Percentiles rank a stretch among this genome's conserved stretches.
Conservation (phyloP, 2,797 vertebrate species). For the Sciaenops ocellatus region DNA sequence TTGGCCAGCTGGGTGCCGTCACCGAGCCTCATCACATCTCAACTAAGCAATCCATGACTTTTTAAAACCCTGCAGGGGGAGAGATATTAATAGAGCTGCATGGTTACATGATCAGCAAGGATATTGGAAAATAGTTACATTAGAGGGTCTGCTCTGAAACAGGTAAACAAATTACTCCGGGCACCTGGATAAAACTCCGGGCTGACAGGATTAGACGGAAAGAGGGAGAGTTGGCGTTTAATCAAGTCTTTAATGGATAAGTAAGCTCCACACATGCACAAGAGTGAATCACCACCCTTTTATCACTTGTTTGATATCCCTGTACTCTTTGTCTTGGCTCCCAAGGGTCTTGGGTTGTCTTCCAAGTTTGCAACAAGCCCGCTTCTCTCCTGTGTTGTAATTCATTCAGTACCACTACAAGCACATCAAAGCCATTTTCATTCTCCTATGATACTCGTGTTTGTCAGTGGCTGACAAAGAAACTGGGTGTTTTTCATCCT, state of each 20-base stretch:
- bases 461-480: conserved; percentile 57
- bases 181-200: conserved; percentile 35
- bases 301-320: conserved; percentile 66
- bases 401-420: conserved; percentile 59
- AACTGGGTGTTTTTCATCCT: conserved; percentile 51
- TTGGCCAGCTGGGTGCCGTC: conserved; percentile 79
- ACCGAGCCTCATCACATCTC: conserved; percentile 68
- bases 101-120: conserved; percentile 54
- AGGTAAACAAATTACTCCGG: conserved; percentile 67
- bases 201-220: conserved; percentile 45
- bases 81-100: conserved; percentile 61
- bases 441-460: conserved; percentile 59
- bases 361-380: conserved; percentile 58
- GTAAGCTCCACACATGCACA: conserved; percentile 34
- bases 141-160: conserved; percentile 61
- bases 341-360: conserved; percentile 47
- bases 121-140: conserved; percentile 60
- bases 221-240: conserved; percentile 50
- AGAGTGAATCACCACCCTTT: conserved; percentile 49
- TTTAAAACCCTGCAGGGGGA: conserved; percentile 48
- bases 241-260: conserved; percentile 67
- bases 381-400: conserved; percentile 53
- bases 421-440: conserved; percentile 66
- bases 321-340: conserved; percentile 48
- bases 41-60: conserved; percentile 63